Evolutionary conservation across 2,797 vertebrate species (phyloP).

Genomic region (Adrianichthys oophorus): DNA sequence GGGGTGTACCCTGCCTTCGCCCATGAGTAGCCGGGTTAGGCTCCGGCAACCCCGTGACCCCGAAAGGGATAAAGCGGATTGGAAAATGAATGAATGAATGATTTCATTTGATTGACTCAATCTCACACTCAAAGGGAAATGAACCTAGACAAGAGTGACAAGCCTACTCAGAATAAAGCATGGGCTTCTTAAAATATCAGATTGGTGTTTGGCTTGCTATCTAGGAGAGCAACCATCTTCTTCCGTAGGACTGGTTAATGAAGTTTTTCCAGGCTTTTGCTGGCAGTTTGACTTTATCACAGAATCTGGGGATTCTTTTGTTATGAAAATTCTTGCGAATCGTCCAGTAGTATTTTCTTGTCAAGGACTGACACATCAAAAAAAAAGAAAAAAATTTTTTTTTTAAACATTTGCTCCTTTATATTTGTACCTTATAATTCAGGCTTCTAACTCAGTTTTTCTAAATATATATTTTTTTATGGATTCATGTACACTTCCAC

Average conservation of each 20-base stretch:
- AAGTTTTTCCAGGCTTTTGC: constrained; percentile 63
- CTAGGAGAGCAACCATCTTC: constrained; percentile 65
- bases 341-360: constrained; percentile 55
- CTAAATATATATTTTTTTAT: no score
- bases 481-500: neutral
- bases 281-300: constrained; percentile 69
- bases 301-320: constrained; percentile 49
- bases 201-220: constrained; percentile 61
- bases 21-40: no score
- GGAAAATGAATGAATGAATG: no score
- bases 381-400: constrained; percentile 56
- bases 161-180: constrained; percentile 69
- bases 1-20: no score
- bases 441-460: no score
- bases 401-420: constrained; percentile 57
- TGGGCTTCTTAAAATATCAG: constrained; percentile 58
- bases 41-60: no score
- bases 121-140: constrained; percentile 69
- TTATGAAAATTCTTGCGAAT: constrained; percentile 42
- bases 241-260: constrained; percentile 72
- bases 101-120: constrained; percentile 77
- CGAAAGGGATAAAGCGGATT: no score
- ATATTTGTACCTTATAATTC: constrained; percentile 39
- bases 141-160: constrained; percentile 71
- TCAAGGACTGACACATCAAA: constrained; percentile 47